A percentile compares a stretch with the other conserved stretches of the same genome.
phyloP scores from a whole-genome alignment of 2,113 vertebrate species.

The Gallinago undulata region DNA sequence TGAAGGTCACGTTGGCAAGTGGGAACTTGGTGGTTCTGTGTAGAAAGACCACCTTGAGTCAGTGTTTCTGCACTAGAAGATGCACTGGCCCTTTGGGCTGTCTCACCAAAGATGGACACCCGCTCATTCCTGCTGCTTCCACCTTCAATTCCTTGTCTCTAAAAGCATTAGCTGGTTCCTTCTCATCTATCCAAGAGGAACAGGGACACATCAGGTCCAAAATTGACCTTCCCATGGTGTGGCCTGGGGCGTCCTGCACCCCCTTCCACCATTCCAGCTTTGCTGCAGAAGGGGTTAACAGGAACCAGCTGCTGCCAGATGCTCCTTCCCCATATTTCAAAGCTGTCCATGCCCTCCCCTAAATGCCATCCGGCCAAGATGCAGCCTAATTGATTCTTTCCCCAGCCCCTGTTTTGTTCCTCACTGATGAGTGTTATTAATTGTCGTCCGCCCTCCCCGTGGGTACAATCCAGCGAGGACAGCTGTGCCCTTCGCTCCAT shows the following conservation, averaged over 20 bases:
- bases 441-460: neutral
- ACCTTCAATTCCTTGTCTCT: neutral
- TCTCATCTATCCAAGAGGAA: neutral
- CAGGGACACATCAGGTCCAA: neutral
- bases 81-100: accelerated
- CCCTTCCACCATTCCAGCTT: neutral
- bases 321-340: neutral
- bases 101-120: too few species aligned
- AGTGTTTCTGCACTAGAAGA: too few species aligned
- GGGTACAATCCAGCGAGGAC: neutral
- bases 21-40: neutral
- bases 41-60: neutral
- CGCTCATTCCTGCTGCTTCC: neutral
- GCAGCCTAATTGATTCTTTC: neutral
- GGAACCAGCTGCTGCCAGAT: neutral
- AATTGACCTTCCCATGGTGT: neutral
- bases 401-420: neutral
- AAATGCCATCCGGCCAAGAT: neutral
- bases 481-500: neutral
- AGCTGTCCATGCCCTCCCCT: neutral
- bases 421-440: neutral
- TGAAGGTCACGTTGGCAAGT: accelerated
- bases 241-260: neutral
- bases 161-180: neutral
- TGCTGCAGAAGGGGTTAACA: neutral